Evolutionary conservation across 2,113 vertebrate genomes (phyloP).

Genomic region (Anseranas semipalmata): DNA sequence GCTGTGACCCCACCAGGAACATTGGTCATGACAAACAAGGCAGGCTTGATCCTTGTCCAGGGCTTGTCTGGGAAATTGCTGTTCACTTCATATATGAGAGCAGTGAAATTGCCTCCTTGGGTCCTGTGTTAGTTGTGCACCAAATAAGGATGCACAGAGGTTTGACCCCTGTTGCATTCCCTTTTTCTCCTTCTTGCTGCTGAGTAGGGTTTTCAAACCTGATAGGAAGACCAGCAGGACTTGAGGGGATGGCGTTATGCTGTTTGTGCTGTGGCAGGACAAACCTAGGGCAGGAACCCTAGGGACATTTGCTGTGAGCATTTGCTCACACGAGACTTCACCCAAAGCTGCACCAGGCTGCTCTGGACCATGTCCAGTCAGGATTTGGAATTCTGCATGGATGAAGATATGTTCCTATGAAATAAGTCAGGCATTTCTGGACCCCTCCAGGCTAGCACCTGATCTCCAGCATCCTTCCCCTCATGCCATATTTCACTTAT

Average conservation of each 20-base stretch:
- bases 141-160: too few relatives aligned
- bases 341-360: neutral
- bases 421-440: neutral
- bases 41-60: neutral
- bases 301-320: too few relatives aligned
- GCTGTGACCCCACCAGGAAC: neutral
- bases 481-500: neutral
- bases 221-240: too few relatives aligned
- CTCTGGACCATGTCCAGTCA: neutral
- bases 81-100: neutral
- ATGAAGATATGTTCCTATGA: neutral
- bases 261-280: too few relatives aligned
- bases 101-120: too few relatives aligned
- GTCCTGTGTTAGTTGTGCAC: too few relatives aligned
- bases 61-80: neutral
- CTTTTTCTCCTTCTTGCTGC: too few relatives aligned
- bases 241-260: too few relatives aligned
- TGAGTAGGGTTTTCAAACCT: too few relatives aligned
- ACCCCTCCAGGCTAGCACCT: neutral
- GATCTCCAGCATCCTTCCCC: neutral
- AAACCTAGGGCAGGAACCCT: too few relatives aligned
- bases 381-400: neutral
- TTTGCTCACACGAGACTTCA: neutral
- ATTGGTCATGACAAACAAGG: rapidly evolving
- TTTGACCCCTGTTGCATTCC: too few relatives aligned